Conservation (phyloP, 1,140 invertebrate genomes). For the Episyrphus balteatus region DNA sequence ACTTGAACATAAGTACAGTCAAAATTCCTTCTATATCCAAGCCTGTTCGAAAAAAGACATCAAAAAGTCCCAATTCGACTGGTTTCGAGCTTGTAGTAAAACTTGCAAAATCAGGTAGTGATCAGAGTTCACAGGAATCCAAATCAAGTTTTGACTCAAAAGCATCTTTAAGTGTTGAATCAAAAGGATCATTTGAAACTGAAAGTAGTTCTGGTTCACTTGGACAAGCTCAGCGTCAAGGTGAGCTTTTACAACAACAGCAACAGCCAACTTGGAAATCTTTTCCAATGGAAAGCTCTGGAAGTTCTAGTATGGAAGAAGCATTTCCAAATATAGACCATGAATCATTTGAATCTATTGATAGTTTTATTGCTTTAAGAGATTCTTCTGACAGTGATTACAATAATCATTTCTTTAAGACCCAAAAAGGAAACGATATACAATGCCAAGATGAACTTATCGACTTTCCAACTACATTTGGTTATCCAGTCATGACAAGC, state of each 20-base stretch:
- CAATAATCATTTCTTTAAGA: slow-evolving; percentile 30
- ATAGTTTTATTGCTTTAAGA: slow-evolving; percentile 24
- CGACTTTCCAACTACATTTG: slow-evolving; percentile 59
- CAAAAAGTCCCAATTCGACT: background rate
- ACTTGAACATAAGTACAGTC: slow-evolving; percentile 27
- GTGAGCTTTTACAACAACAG: slow-evolving; percentile 44
- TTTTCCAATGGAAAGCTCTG: slow-evolving; percentile 68
- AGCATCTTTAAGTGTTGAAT: slow-evolving; percentile 50
- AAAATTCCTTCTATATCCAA: background rate
- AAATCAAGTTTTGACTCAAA: slow-evolving; percentile 50
- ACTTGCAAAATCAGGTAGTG: slow-evolving; percentile 27
- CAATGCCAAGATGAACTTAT: slow-evolving; percentile 61
- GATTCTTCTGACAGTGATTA: slow-evolving; percentile 35
- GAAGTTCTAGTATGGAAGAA: slow-evolving; percentile 70
- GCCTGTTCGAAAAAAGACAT: background rate
- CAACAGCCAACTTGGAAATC: slow-evolving; percentile 66
- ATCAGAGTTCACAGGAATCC: slow-evolving; percentile 38
- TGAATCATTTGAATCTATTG: slow-evolving; percentile 10
- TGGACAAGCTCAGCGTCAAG: slow-evolving; percentile 51
- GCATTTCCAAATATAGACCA: slow-evolving; percentile 60
- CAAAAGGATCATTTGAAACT: slow-evolving; percentile 54
- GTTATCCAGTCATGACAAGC: slow-evolving; percentile 47
- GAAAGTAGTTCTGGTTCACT: slow-evolving; percentile 64
- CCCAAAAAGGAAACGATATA: slow-evolving; percentile 38
- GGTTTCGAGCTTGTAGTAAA: slow-evolving; percentile 9